Percentiles rank a stretch among this genome's conserved stretches.
These are phyloP conservation scores for Volucella inanis DNA, from an alignment of 2,888 invertebrate species.

Conservation along the genomic window DNA sequence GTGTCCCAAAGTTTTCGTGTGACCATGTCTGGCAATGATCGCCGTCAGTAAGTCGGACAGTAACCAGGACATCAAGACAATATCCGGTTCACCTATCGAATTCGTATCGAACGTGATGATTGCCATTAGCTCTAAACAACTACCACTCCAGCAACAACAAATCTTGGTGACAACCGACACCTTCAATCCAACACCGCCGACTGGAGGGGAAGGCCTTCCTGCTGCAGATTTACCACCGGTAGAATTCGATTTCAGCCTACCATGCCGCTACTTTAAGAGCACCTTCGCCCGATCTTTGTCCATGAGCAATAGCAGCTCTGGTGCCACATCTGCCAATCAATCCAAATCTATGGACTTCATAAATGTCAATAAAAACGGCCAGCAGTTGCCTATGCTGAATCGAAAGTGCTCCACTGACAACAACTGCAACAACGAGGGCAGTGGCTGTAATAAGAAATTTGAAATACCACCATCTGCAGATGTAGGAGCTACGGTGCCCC, in stretches of 20 bases:
- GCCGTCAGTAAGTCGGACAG: constrained; percentile 31
- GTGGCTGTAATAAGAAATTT: constrained; percentile 38
- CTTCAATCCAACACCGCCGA: neutral
- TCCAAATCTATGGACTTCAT: constrained; percentile 82
- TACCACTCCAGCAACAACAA: constrained; percentile 40
- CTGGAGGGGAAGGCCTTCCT: neutral
- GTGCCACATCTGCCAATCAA: constrained; percentile 75
- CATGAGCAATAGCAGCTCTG: constrained; percentile 78
- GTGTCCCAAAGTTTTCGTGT: constrained; percentile 18
- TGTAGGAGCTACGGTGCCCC: constrained; percentile 81
- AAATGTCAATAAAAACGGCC: constrained; percentile 47
- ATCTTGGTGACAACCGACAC: constrained; percentile 19
- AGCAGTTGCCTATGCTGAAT: constrained; percentile 30
- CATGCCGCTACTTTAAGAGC: constrained; percentile 84
- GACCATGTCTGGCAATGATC: constrained; percentile 55
- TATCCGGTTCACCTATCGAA: constrained; percentile 34
- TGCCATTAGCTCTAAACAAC: constrained; percentile 44
- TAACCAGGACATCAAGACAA: constrained; percentile 14
- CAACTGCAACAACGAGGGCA: constrained; percentile 32
- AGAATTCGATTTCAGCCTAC: constrained; percentile 82
- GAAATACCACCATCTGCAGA: constrained; percentile 79
- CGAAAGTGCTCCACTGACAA: constrained; percentile 68
- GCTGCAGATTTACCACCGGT: constrained; percentile 76
- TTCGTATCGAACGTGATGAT: constrained; percentile 64
- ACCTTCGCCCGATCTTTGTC: constrained; percentile 85